These are phyloP conservation scores for Aphis gossypii DNA, from an alignment of 1,140 invertebrate genomes.

Conservation along the genomic window DNA sequence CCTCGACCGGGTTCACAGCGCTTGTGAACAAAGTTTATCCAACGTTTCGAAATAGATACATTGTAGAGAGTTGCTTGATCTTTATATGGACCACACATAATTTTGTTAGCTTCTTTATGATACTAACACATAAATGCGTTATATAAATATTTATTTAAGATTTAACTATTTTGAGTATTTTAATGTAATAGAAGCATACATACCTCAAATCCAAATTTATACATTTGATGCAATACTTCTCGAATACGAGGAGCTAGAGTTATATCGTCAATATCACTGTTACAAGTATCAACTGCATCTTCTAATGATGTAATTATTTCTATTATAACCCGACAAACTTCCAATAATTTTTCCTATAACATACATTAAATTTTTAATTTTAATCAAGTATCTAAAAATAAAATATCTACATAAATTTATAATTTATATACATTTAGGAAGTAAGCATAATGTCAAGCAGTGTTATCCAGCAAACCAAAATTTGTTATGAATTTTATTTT, in stretches of 20 bases:
- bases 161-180: not conserved
- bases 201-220: conserved; percentile 87
- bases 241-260: conserved; percentile 71
- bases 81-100: conserved; percentile 68
- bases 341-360: conserved; percentile 69
- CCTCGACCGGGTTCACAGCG: conserved; percentile 85
- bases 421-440: not conserved
- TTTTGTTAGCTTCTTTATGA: conserved; percentile 78
- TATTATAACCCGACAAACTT: conserved; percentile 71
- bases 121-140: conserved; percentile 68
- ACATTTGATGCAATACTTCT: conserved; percentile 86
- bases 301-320: conserved; percentile 72
- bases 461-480: not conserved
- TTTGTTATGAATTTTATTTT: not conserved
- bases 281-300: conserved; percentile 61
- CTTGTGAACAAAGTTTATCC: conserved; percentile 86
- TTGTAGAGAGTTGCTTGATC: conserved; percentile 66
- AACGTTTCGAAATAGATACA: conserved; percentile 80
- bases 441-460: not conserved
- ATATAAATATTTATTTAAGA: not conserved
- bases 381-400: not conserved
- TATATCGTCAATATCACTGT: conserved; percentile 69
- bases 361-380: not conserved
- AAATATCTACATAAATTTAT: not conserved
- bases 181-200: conserved; percentile 37